Base-by-base conservation (phyloP, 2,797 vertebrate species). In the Lepus oiostolus region DNA sequence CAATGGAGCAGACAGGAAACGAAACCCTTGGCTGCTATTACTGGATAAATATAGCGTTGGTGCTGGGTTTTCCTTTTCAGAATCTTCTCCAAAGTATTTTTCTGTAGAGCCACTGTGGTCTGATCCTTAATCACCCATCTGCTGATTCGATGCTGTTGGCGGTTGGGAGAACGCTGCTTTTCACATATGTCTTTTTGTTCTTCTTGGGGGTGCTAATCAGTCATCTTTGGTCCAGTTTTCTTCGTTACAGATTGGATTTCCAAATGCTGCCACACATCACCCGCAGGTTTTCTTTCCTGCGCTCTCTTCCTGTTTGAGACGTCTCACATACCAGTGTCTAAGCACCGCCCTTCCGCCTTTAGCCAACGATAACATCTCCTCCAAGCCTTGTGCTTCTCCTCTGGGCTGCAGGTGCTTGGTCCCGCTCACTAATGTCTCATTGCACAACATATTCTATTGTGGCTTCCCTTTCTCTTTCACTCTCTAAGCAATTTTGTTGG, bases 361-460 rank as follows among this genome's bases (percentile, higher is more conserved):
- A 80, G 85, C 80, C 93, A 92, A 85, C 21, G 91, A 91, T 52
- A 91, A 92, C 84, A 86, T 94, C 80, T 88, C 77, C 91, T 93
- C n/a, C n/a, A 76, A 86, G 82, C 74, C 62, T 88, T 84, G 86
- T 71, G 88, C 85, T 91, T 94, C 76, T 86, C 80, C 24, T 95
- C n/a, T 85, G 74, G 47, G 67, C 79, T 82, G 30, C 63, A 35
- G 54, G 82, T 88, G 5, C 75, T 85, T 68, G 77, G 85, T 79
- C 79, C 67, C 81, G 76, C 72, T 94, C 88, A 47, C 63, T 82
- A 86, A 77, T 75, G 80, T 75, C 38, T 96, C 21, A 30, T 77
- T 81, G 38, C 5, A 11, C 30, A 84, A 79, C 1, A 22, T 11
- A 60, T 63, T 85, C n/a, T 54, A 38, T 30, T 2, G 21, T 52